Evolutionary conservation across 2,797 vertebrate genomes (phyloP).

Genomic region (Chaetophractus vellerosus): DNA sequence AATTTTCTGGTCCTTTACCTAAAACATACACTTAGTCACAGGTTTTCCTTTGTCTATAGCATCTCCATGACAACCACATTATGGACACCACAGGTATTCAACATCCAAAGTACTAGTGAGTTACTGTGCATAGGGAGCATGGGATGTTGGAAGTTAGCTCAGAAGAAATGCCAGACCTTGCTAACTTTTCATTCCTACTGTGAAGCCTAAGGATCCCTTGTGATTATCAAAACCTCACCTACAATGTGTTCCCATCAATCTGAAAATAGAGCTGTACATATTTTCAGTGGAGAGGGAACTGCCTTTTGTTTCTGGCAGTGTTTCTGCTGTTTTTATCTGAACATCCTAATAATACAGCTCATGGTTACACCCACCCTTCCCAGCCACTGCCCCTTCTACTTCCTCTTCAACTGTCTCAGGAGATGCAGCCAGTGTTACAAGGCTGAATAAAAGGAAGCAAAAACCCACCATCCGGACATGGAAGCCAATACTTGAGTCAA

Average conservation of each 20-base stretch:
- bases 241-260: constrained; percentile 11
- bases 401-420: constrained; percentile 69
- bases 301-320: constrained; percentile 67
- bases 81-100: neutral
- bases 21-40: neutral
- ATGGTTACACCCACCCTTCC: constrained; percentile 71
- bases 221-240: neutral
- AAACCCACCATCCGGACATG: constrained; percentile 38
- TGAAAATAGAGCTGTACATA: constrained; percentile 64
- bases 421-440: constrained; percentile 51
- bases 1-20: neutral
- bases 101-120: neutral
- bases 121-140: neutral
- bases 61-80: neutral
- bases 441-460: constrained; percentile 69
- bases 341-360: constrained; percentile 72
- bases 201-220: neutral
- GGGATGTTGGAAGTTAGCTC: neutral
- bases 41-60: neutral
- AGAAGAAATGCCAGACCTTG: neutral
- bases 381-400: constrained; percentile 46
- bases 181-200: neutral
- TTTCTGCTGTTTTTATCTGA: constrained; percentile 64
- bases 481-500: constrained; percentile 62
- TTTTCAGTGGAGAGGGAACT: constrained; percentile 52